Base-by-base conservation (phyloP, 35 echinoderm and acorn worm genomes). In the Apostichopus japonicus region DNA sequence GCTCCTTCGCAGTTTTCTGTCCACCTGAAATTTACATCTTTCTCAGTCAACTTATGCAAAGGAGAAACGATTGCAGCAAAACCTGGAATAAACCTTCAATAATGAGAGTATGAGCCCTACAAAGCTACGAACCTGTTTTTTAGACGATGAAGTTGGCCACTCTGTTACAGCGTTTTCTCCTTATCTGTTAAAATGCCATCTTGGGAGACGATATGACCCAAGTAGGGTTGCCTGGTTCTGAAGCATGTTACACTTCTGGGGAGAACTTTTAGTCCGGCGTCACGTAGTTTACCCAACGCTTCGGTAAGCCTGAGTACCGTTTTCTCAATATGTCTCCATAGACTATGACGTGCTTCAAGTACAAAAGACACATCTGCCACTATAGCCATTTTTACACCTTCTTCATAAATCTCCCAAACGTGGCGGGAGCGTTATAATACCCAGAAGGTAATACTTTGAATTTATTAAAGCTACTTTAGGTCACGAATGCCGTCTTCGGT, bases 391-490 rank as follows among this genome's bases (percentile, higher is more conserved):
- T 72, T 19, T 93, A n/a, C 2, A 93, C 77, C 7, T 54, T 10
- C 24, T 93, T 78, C 94, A 95, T 95, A 5, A 95, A 62, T 53
- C 87, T 54, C 56, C 92, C 80, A 80, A 95, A 95, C 65, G 94
- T 95, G 6, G 94, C 92, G 5, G 91, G 91, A 16, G 95, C 95
- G 76, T 91, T 93, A 6, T 53, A 87, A 7, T 93, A 53, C 13
- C 95, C 92, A 83, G 90, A 96, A 4, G 95, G 87, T 87, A 93
- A 84, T 23, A 90, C 92, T 8, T 84, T 93, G 76, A 72, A 96
- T 23, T 76, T 6, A 61, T 91, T 91, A 22, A 96, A 62, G 17
- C 78, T 79, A 27, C 72, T 73, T 4, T 73, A 6, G 10, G 90
- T 93, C 11, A 90, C 56, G 90, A 96, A 93, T 17, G 92, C 87